Base-by-base conservation (phyloP, 1,140 invertebrate genomes). In the Geopemphigus sp. region DNA sequence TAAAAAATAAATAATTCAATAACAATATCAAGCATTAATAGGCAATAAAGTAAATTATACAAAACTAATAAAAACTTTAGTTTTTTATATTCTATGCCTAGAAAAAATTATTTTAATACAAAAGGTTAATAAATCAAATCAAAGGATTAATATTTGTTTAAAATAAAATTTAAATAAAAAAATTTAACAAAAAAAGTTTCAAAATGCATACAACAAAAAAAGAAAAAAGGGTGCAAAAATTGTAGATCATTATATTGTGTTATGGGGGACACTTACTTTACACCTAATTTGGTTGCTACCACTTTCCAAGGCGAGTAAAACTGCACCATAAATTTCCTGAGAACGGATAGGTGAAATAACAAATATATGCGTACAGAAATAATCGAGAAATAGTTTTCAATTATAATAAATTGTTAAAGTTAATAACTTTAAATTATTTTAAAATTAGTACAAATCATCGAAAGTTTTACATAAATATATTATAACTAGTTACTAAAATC, bases 231-330 rank as follows among this genome's bases (percentile, higher is more conserved):
- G 74, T 32, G 57, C 66, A 53, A 68, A 24, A 47, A 50, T 6
- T 47, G n/a, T 68, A 68, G 12, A 68, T 68, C 64, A 68, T n/a
- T 50, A 50, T 50, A 68, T 66, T 24, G 45, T 50, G 66, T 50
- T 73, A 17, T 56, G 47, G 47, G 64, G 64, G 66, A 66, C 45
- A 94, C 93, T 94, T 94, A 95, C 93, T 94, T 94, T 88, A 95
- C 93, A 90, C 93, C 93, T 84, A 95, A 91, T 88, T 94, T 95
- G 87, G 92, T 94, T 86, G 93, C 93, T 86, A 95, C 93, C 87
- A 93, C 90, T 84, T 92, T 90, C 93, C 93, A 95, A 88, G 93
- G 93, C 84, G 93, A 94, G 89, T 93, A 93, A 89, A 92, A 91
- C 83, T 88, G 86, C 86, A 89, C 88, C 86, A 76, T 76, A 76